These are phyloP conservation scores for Zaprionus ornatus DNA, from an alignment of 1,140 invertebrate species.

Conservation along the genomic window DNA sequence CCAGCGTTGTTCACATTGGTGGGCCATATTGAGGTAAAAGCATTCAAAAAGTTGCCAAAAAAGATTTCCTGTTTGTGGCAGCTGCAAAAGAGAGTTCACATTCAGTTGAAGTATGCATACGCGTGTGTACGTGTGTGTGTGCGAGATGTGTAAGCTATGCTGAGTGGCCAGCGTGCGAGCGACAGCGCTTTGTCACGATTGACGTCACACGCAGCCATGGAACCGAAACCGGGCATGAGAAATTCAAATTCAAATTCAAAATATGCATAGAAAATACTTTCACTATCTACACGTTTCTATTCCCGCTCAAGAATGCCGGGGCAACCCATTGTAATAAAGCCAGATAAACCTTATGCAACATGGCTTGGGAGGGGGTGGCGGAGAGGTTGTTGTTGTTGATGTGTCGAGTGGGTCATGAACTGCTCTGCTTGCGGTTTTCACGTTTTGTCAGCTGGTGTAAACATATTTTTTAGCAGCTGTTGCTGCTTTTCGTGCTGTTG, in stretches of 20 bases:
- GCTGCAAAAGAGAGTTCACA: conserved; percentile 56
- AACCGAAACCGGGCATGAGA: conserved; percentile 54
- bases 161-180: conserved; percentile 23
- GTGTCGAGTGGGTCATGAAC: conserved; percentile 60
- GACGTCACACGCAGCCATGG: conserved; percentile 63
- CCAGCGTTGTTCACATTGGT: conserved; percentile 75
- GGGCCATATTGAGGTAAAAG: conserved; percentile 58
- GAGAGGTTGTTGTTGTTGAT: background rate
- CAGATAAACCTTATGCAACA: conserved; percentile 40
- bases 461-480: conserved; percentile 36
- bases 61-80: conserved; percentile 69
- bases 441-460: conserved; percentile 15
- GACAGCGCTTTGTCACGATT: conserved; percentile 50
- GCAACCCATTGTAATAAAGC: conserved; percentile 14
- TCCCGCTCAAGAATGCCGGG: conserved; percentile 54
- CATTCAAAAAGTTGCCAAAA: conserved; percentile 72
- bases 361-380: background rate
- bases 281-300: conserved; percentile 46
- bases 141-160: conserved; percentile 9
- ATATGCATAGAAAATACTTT: conserved; percentile 70
- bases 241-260: conserved; percentile 56
- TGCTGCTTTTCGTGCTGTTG: conserved; percentile 4
- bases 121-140: conserved; percentile 45
- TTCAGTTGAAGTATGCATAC: conserved; percentile 6
- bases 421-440: conserved; percentile 9